A percentile compares a stretch with the other conserved stretches of the same genome.
Evolutionary conservation across 2,888 invertebrate genomes (phyloP).

Genomic region (Synergus umbraculus): DNA sequence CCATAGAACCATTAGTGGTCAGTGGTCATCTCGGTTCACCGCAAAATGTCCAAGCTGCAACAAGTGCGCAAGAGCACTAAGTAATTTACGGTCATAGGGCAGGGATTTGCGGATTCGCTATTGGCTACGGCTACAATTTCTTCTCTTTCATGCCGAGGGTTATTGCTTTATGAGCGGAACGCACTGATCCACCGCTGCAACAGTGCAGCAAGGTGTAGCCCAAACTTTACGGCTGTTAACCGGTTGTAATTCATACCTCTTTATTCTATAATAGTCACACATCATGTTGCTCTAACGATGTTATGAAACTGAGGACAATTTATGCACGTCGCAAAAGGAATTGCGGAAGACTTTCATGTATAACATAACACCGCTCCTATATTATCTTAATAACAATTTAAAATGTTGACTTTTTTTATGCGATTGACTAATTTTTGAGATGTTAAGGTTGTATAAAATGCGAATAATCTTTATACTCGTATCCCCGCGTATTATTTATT

Average conservation of each 20-base stretch:
- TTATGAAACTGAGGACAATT: conserved; percentile 3
- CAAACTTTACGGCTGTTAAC: conserved; percentile 43
- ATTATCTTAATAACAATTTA: too few species aligned
- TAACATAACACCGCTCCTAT: not conserved
- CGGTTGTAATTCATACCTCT: conserved; percentile 49
- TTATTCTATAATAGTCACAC: conserved; percentile 30
- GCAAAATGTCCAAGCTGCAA: conserved; percentile 64
- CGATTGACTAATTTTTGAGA: too few species aligned
- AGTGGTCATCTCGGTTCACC: conserved; percentile 64
- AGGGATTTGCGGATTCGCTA: conserved; percentile 60
- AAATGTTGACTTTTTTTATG: not conserved
- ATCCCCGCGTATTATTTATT: not conserved
- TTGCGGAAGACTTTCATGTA: not conserved
- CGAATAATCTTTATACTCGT: too few species aligned
- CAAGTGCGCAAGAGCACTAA: conserved; percentile 61
- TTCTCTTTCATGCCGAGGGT: conserved; percentile 51
- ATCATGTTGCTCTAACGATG: conserved; percentile 43
- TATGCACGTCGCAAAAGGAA: not conserved
- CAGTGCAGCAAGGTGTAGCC: not conserved
- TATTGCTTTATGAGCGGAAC: conserved; percentile 61
- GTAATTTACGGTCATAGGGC: conserved; percentile 67
- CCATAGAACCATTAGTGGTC: conserved; percentile 67
- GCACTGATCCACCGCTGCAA: conserved; percentile 15
- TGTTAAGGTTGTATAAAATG: too few species aligned
- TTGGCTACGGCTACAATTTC: conserved; percentile 59